Base-by-base conservation (phyloP, 2,113 vertebrate genomes). In the Caracal caracal region DNA sequence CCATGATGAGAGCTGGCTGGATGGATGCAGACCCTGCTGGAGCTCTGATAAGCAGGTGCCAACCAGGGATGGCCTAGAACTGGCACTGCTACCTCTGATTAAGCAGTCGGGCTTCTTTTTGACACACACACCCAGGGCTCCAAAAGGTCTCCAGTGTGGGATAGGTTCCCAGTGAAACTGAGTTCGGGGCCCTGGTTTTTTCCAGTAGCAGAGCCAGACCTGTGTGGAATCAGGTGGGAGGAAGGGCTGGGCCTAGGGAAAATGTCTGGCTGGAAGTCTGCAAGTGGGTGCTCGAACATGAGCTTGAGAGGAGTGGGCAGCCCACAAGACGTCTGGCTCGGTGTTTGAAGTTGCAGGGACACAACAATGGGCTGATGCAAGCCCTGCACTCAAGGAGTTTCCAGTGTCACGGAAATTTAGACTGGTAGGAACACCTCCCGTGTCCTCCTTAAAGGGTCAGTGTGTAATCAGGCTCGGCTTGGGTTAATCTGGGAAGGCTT, bases 121-220 rank as follows among this genome's bases (percentile, higher is more conserved):
- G 13, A 94, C 81, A 94, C 26, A 78, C 68, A 73, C 15, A 24
- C 73, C 7, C 65, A 78, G 43, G 17, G 68, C 35, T 92, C 70
- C 40, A 71, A 28, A 66, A 85, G 73, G 83, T 87, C 65, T 97
- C 35, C 68, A 22, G 70, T 63, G 16, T 51, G 13, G 75, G 51
- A 78, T 88, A 40, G 49, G 43, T 92, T 86, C 68, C 80, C 84
- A 88, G 59, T 87, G 79, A 97, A 93, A 96, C 22, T 81, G 61
- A 95, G 33, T 91, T 86, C 43, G 65, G 51, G 66, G 11, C 68
- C 68, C 66, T 40, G 7, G 37, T 75, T 90, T 76, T 76, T 91
- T 87, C 66, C 19, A 76, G 35, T 65, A 59, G 63, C 61, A 82
- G 83, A 95, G 84, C 80, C 86, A 97, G 95, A 40, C 37, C 47